phyloP scores from a whole-genome alignment of 2,797 vertebrate genomes.

The Myotis daubentonii region DNA sequence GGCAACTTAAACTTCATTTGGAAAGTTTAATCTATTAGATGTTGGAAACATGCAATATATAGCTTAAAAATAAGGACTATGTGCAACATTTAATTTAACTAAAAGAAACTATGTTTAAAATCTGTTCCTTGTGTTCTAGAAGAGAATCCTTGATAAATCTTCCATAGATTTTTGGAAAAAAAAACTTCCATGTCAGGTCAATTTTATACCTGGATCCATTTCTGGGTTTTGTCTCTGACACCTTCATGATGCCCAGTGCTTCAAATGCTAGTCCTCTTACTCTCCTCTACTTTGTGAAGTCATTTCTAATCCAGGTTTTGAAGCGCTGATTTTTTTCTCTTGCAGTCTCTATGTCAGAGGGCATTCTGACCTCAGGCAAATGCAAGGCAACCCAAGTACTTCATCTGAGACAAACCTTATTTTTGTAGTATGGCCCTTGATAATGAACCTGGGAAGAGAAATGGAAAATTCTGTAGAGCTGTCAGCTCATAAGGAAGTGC shows the following conservation, averaged over 20 bases:
- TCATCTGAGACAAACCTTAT: constrained; percentile 30
- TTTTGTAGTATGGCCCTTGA: constrained; percentile 29
- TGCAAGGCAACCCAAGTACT: constrained; percentile 36
- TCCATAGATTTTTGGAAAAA: constrained; percentile 63
- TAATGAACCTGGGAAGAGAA: constrained; percentile 14
- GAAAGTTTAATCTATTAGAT: constrained; percentile 70
- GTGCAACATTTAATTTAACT: constrained; percentile 67
- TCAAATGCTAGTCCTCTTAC: background rate
- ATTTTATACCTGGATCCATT: background rate
- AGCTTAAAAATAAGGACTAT: constrained; percentile 54
- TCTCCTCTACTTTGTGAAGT: background rate
- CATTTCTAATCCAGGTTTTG: constrained; percentile 54
- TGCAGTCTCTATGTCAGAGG: constrained; percentile 35
- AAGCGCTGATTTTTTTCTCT: constrained; percentile 12
- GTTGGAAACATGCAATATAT: constrained; percentile 27
- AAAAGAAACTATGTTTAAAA: constrained; percentile 39
- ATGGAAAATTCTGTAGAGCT: constrained; percentile 38
- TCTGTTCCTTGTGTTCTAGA: constrained; percentile 57
- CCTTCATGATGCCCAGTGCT: background rate
- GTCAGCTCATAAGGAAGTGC: background rate
- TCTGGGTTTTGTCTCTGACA: constrained; percentile 69
- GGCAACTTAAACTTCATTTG: constrained; percentile 42
- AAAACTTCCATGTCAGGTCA: constrained; percentile 46
- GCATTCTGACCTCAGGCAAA: constrained; percentile 54
- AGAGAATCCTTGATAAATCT: constrained; percentile 58